Evolutionary conservation across 2,888 invertebrate species (phyloP).

Genomic region (Rugalucina vietnamica): DNA sequence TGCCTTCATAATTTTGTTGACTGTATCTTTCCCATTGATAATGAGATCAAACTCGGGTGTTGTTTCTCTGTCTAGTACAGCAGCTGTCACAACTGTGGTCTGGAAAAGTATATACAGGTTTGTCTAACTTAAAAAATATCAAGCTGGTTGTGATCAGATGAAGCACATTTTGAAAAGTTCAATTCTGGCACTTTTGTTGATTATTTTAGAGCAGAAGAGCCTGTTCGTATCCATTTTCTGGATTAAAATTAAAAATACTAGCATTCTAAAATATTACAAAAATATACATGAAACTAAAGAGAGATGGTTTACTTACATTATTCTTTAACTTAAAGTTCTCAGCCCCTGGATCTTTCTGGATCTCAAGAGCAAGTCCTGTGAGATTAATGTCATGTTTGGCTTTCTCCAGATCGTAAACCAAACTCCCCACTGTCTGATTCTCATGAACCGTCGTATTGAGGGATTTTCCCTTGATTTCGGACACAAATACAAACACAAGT

Average conservation of each 20-base stretch:
- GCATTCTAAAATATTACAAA: too few species aligned
- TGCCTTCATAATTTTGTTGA: neutral
- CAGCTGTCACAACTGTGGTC: neutral
- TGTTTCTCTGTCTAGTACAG: neutral
- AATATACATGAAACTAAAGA: too few species aligned
- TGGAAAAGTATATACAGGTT: too few species aligned
- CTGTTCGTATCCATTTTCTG: too few species aligned
- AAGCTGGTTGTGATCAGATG: too few species aligned
- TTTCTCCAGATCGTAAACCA: neutral
- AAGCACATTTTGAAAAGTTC: too few species aligned
- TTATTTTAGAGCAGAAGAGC: too few species aligned
- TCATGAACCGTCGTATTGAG: neutral
- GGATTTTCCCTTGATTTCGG: neutral
- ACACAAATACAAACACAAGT: slow-evolving; percentile 10
- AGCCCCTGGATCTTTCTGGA: neutral
- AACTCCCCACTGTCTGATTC: neutral
- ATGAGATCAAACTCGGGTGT: neutral
- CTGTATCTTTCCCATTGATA: neutral
- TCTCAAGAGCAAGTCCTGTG: neutral
- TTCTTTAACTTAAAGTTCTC: neutral
- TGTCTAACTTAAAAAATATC: too few species aligned
- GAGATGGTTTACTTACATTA: neutral
- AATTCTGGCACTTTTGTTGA: too few species aligned
- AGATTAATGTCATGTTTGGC: neutral
- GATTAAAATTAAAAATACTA: too few species aligned